Evolutionary conservation across 2,113 vertebrate species (phyloP).

Genomic region (Pelodiscus sinensis): DNA sequence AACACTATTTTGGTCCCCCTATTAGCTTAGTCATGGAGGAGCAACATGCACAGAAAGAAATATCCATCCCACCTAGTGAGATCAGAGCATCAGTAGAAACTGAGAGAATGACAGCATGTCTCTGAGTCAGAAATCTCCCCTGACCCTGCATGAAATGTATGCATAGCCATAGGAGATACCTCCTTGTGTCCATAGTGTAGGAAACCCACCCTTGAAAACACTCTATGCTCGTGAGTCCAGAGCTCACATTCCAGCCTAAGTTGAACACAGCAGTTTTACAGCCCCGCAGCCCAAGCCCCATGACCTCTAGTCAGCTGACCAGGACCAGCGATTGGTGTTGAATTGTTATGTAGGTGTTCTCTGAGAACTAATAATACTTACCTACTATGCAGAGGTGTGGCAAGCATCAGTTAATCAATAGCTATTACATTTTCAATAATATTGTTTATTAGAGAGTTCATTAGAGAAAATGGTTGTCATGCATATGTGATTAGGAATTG

Average conservation of each 20-base stretch:
- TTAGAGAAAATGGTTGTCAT: not conserved
- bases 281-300: not conserved
- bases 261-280: not conserved
- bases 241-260: not conserved
- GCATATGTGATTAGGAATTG: not conserved
- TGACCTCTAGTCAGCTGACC: not conserved
- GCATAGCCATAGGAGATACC: not conserved
- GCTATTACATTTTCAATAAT: not conserved
- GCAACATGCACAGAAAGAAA: not conserved
- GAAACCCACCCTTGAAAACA: not conserved
- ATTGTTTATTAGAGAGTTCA: not conserved
- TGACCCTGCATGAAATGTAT: not conserved
- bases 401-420: not conserved
- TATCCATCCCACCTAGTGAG: not conserved
- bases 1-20: not conserved
- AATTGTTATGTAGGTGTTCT: not conserved
- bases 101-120: not conserved
- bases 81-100: not conserved
- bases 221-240: not conserved
- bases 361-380: not conserved
- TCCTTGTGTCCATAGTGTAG: not conserved
- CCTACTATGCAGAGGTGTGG: not conserved
- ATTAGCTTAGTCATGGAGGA: not conserved
- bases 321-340: not conserved
- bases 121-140: not conserved